These are phyloP conservation scores for Lepus americanus DNA, from an alignment of 2,113 vertebrate species.

Conservation along the genomic window DNA sequence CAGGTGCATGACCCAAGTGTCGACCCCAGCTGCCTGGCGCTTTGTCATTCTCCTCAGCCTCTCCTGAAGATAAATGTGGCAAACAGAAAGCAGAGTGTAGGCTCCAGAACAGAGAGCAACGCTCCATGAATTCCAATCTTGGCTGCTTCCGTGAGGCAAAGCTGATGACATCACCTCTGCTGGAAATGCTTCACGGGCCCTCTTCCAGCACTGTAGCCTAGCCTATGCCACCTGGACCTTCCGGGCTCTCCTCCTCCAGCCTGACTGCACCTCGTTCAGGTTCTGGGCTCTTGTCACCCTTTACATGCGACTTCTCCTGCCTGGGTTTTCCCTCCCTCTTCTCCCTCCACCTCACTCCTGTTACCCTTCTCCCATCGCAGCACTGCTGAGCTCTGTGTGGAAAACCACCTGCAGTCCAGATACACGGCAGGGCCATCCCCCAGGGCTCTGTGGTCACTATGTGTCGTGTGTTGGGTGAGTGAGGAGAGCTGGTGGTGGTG, in stretches of 20 bases:
- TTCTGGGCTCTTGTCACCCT: not conserved
- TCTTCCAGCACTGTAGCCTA: not conserved
- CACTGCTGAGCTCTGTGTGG: not conserved
- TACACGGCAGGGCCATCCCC: too few species aligned
- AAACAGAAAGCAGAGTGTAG: not conserved
- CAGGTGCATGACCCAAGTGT: not conserved
- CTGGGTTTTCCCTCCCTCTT: not conserved
- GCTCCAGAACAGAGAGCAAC: not conserved
- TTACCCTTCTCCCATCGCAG: too few species aligned
- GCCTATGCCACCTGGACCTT: not conserved
- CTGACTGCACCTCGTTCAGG: not conserved
- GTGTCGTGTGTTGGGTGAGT: too few species aligned
- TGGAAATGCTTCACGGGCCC: not conserved
- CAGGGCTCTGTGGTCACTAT: not conserved
- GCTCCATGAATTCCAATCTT: not conserved
- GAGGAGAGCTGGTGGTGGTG: not conserved
- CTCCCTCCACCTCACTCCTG: fast-evolving
- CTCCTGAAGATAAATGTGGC: not conserved
- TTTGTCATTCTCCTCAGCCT: not conserved
- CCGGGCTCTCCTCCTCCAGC: not conserved
- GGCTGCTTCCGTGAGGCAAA: not conserved
- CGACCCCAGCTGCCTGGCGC: too few species aligned
- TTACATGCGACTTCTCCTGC: too few species aligned
- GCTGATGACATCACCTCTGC: not conserved
- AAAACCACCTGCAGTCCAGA: not conserved